Conservation (phyloP, 2,113 vertebrate genomes). For the Copsychus sechellarum region DNA sequence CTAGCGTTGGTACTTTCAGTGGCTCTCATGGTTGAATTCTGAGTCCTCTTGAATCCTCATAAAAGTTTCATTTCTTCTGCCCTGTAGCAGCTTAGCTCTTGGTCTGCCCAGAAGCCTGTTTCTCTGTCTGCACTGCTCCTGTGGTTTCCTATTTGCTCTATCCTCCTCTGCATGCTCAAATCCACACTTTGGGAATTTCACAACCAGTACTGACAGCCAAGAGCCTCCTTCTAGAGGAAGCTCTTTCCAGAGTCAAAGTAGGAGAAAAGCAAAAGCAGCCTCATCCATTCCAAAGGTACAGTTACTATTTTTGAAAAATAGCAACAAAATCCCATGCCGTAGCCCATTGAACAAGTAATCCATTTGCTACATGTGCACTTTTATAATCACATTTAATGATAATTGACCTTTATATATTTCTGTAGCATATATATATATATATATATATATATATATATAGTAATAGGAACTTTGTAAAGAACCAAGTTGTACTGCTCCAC, state of each 20-base stretch:
- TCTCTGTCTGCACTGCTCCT: neutral
- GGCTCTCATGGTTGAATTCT: neutral
- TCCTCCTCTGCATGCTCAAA: neutral
- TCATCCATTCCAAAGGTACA: neutral
- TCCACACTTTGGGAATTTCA: accelerated
- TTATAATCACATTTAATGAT: too few species aligned
- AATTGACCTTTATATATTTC: neutral
- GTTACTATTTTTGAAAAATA: neutral
- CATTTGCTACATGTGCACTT: neutral
- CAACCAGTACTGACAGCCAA: neutral
- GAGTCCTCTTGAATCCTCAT: neutral
- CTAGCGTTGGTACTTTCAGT: neutral
- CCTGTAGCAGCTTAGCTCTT: neutral
- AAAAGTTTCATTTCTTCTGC: neutral
- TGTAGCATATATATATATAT: too few species aligned
- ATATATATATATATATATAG: too few species aligned
- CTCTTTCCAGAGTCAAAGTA: neutral
- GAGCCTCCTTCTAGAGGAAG: neutral
- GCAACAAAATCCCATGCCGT: neutral
- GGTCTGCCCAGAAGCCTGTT: neutral
- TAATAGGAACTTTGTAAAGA: neutral
- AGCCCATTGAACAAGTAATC: neutral
- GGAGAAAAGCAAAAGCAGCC: neutral
- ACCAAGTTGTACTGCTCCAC: neutral
- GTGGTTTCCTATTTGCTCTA: accelerated